Evolutionary conservation across 2,113 vertebrate genomes (phyloP).

Genomic region (Salminus brasiliensis): DNA sequence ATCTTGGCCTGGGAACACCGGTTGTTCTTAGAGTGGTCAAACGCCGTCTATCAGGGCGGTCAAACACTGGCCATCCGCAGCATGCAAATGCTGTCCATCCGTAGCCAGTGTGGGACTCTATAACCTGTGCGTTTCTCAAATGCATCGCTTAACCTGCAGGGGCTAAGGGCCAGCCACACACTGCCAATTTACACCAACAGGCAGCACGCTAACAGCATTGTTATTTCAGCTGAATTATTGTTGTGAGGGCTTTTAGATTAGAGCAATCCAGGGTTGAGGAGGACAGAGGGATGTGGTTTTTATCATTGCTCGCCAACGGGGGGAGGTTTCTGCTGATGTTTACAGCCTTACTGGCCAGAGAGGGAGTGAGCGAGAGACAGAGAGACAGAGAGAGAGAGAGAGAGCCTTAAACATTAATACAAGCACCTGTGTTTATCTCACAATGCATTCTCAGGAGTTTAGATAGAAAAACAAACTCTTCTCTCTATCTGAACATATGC

Average conservation of each 20-base stretch:
- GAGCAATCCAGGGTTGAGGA: slow-evolving; percentile 45
- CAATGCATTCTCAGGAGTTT: not conserved
- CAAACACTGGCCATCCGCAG: not conserved
- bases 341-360: slow-evolving; percentile 10
- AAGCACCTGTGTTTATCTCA: slow-evolving; percentile 8
- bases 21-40: slow-evolving; percentile 30
- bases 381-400: no score
- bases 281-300: slow-evolving; percentile 25
- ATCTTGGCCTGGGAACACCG: not conserved
- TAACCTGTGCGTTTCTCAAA: slow-evolving; percentile 10
- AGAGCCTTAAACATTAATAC: slow-evolving; percentile 30
- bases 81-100: not conserved
- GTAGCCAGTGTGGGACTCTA: not conserved
- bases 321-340: slow-evolving; percentile 28
- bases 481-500: no score
- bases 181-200: slow-evolving; percentile 35
- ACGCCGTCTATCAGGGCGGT: not conserved
- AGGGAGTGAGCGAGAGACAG: not conserved
- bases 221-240: slow-evolving; percentile 45
- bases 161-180: not conserved
- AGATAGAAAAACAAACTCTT: slow-evolving; percentile 18
- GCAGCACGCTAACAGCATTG: slow-evolving; percentile 3
- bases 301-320: slow-evolving; percentile 18
- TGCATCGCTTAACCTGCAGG: slow-evolving; percentile 17
- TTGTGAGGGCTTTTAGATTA: slow-evolving; percentile 39